Evolutionary conservation across 1,140 invertebrate species (phyloP), one percentile per base, ranked within the genome.

Genomic region (Chrysomallon squamiferum): DNA sequence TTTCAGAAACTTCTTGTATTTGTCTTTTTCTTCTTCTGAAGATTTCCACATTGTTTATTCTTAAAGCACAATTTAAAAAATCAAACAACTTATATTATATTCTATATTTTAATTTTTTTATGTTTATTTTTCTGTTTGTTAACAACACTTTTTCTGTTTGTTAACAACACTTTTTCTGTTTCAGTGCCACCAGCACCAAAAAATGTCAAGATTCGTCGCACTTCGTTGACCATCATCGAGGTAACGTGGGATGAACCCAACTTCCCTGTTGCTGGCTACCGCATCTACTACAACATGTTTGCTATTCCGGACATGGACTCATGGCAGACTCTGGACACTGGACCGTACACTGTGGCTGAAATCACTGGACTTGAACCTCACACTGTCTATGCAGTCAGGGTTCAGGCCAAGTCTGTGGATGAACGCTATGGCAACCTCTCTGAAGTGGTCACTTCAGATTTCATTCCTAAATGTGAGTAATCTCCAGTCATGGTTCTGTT

Each of bases 161-260:
- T n/a, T n/a, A n/a, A n/a, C n/a, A n/a, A n/a, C n/a, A n/a, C 9
- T 54, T 22, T 30, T 29, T 1, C 43, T 60, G 32, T 71, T 74
- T 35, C 74, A 82, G 80, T 96, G 69, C 80, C 94, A 91, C 65
- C 90, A 91, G 71, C 78, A 90, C 96, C 96, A 0, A 93, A 95
- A 89, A 91, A 91, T 54, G 92, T 99, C 0, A 91, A 93, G 83
- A 94, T 77, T 6, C 65, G 65, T 2, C 73, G 82, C 3, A 77
- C 75, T 3, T 77, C 75, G 20, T 63, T 94, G 1, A 93, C 96
- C 13, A 95, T 95, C 0, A 96, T 96, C 0, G 93, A 96, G 86
- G 88, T 98, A 2, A 97, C 95, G 92, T 97, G 96, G 96, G 94
- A 98, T 79, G 89, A 93, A 90, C 91, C 67, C 91, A 71, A 79